Base-by-base conservation (phyloP, 2,888 invertebrate genomes). In the Drosophila prolongata region DNA sequence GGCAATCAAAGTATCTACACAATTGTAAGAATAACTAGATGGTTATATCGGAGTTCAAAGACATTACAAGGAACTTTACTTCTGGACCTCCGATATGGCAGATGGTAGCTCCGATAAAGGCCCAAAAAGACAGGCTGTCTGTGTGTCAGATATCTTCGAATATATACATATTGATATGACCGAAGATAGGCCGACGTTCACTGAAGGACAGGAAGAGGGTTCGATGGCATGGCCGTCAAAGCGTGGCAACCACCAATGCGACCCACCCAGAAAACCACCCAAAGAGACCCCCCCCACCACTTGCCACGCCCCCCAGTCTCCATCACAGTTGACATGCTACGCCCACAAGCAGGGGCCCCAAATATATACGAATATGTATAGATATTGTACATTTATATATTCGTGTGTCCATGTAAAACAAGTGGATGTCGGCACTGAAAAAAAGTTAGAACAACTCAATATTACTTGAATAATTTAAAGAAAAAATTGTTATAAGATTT, bases 171-270 rank as follows among this genome's bases (percentile, higher is more conserved):
- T 76, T 42, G 37, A 65, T 68, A 80, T 76, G 71, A 60, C 47
- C 66, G 40, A 6, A 64, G 64, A 75, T 69, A 75, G 84, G 67
- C 60, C 67, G 57, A 65, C 68, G 46, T 71, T 66, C 61, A 56
- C 46, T 59, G 76, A 46, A 57, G 66, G 70, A 54, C 38, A 40
- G 57, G 43, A 50, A 16, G 66, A 24, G 35, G 35, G 13, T 34
- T 44, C 19, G 56, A 16, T 50, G 66, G 58, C 35, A 57, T 69
- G 52, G 66, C 64, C 58, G 77, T 38, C 77, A 79, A 78, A 82
- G 80, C 77, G 80, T 69, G 78, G 76, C 76, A 76, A 76, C 80
- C 69, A 79, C 80, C 80, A 80, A 70, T 73, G 70, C 57, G 74
- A 64, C 70, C 42, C 16, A 16, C 10, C 13, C 30, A n/a, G 42